Conservation (phyloP, 1,140 invertebrate species). For the Neodiprion pinetum region DNA sequence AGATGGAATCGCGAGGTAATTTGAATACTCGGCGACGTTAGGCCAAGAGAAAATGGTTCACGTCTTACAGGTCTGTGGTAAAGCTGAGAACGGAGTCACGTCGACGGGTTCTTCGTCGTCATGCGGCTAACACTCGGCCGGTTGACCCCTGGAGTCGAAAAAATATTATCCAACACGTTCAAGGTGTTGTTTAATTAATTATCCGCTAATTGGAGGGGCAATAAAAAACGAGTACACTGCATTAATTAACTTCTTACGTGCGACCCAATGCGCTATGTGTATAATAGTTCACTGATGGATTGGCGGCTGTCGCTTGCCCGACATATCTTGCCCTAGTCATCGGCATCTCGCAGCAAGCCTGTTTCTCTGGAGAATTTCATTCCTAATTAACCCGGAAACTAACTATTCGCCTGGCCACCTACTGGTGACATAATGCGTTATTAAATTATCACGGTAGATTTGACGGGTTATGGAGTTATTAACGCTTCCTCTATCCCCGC, state of each 20-base stretch:
- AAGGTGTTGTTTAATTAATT: constrained; percentile 6
- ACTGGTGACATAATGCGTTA: constrained; percentile 23
- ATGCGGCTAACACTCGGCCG: background rate
- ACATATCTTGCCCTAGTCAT: constrained; percentile 37
- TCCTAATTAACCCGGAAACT: constrained; percentile 43
- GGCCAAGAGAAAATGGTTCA: background rate
- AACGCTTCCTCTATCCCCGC: background rate
- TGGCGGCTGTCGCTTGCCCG: constrained; percentile 33
- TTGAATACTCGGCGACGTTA: background rate
- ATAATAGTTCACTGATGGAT: constrained; percentile 33
- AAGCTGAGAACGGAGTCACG: background rate
- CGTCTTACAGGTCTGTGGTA: constrained; percentile 5
- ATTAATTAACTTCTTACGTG: constrained; percentile 1
- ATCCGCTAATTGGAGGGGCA: background rate
- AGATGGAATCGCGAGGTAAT: constrained; percentile 2
- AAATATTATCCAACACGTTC: background rate
- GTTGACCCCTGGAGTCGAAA: background rate
- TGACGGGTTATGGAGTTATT: constrained; percentile 8
- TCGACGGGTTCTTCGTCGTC: background rate
- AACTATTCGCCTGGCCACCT: constrained; percentile 19
- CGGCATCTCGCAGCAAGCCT: constrained; percentile 21
- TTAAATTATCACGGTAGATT: constrained; percentile 33
- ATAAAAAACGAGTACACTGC: background rate
- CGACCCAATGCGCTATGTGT: background rate
- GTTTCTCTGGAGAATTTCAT: constrained; percentile 33